phyloP scores from a whole-genome alignment of 2,113 vertebrate genomes.

The Rhineura floridana region DNA sequence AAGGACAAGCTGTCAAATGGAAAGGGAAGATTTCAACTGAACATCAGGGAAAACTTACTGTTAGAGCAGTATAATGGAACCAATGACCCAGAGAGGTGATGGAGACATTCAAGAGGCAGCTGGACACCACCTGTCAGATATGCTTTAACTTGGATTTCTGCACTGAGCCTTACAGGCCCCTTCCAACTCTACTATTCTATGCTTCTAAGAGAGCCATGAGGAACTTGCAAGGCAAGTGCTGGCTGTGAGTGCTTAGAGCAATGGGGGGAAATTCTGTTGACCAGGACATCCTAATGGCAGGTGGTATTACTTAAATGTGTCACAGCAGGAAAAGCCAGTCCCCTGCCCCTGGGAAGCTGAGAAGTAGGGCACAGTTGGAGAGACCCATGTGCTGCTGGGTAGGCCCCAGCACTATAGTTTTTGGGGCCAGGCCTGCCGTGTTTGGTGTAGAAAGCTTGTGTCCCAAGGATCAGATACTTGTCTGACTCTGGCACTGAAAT shows the following conservation, averaged over 20 bases:
- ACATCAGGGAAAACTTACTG: too few species aligned
- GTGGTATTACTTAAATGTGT: background rate
- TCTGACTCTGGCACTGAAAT: background rate
- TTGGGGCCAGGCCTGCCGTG: background rate
- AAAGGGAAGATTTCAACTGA: too few species aligned
- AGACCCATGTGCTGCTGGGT: background rate
- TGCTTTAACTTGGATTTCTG: too few species aligned
- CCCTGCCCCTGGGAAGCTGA: background rate
- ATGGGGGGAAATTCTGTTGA: background rate
- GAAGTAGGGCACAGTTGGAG: background rate
- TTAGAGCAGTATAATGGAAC: too few species aligned
- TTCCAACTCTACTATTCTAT: too few species aligned
- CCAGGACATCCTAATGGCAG: background rate
- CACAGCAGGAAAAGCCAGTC: background rate
- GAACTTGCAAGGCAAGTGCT: background rate
- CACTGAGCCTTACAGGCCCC: too few species aligned
- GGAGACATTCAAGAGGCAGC: too few species aligned
- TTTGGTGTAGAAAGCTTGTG: too few species aligned
- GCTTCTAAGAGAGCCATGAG: background rate
- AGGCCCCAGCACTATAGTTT: background rate
- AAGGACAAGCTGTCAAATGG: background rate
- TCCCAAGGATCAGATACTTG: background rate
- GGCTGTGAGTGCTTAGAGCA: background rate
- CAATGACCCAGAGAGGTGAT: too few species aligned
- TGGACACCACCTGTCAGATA: too few species aligned